Evolutionary conservation across 1,140 invertebrate species (phyloP), one percentile per base, ranked within the genome.

Genomic region (Steinernema khuongi): DNA sequence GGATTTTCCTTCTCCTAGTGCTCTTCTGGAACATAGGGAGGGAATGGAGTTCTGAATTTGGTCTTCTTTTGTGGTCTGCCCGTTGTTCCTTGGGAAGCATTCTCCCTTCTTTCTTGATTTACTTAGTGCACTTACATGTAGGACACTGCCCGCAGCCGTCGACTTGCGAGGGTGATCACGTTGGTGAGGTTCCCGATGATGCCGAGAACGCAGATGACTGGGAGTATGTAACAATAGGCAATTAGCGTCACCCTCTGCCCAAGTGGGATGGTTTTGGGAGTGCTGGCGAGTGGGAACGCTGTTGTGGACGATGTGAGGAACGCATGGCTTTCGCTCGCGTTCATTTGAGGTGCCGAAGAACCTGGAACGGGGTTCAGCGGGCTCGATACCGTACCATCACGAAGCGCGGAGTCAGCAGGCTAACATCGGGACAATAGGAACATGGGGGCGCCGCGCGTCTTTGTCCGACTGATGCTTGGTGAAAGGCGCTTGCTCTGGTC

Each of bases 221-320:
- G 83, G 50, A 84, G 75, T 30, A 84, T 80, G 70, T 84, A 85
- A 72, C 82, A 85, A 66, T 85, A 84, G 44, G 84, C 83, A 33
- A 82, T 71, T 60, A 60, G 50, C 22, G 50, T 60, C 50, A 60
- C 50, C 26, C 50, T 14, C 26, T 60, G 50, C 2, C 50, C 50
- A 7, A 60, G 26, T 14, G 50, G 50, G 19, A 60, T 60, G 7
- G 50, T 14, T 60, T 60, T 60, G 11, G 50, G 50, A 7, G 50
- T 60, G 50, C 2, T 14, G 4, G 50, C 4, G 14, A 60, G 14
- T 4, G 50, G 50, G 19, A 60, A 26, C 50, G 50, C 50, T 60
- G 50, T 60, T 60, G 50, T 60, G 50, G 50, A 14, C 50, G 50
- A 7, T 7, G 26, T 60, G 50, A 22, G 26, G 50, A 60, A 22